Percentiles rank a stretch among this genome's conserved stretches.
Conservation (phyloP, 2,797 vertebrate species). For the Cercopithecus mitis region DNA sequence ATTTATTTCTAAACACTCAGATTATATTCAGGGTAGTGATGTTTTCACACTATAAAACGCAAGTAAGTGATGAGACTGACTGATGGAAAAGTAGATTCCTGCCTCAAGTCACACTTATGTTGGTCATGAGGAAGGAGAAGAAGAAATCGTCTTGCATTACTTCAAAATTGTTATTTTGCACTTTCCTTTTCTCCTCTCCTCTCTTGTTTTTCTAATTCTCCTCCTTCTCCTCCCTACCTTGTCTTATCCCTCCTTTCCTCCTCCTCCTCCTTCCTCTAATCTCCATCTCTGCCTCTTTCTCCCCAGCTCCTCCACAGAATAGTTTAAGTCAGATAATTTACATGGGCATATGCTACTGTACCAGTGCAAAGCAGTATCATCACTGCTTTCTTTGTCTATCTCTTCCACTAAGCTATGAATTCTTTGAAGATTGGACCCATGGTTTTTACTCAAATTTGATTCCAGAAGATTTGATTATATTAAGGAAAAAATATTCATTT, state of each 20-base stretch:
- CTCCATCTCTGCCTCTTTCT: too few species aligned
- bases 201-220: neutral
- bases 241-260: neutral
- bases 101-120: neutral
- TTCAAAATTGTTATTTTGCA: neutral
- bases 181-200: neutral
- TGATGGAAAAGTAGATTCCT: neutral
- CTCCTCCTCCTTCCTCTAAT: too few species aligned
- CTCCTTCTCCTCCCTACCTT: too few species aligned
- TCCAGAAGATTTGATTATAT: neutral
- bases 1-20: neutral
- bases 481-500: neutral
- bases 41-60: neutral
- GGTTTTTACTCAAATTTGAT: neutral
- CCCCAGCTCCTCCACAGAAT: rapidly evolving
- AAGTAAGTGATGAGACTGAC: neutral
- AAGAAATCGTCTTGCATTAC: neutral
- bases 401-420: neutral
- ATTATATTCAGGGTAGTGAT: neutral
- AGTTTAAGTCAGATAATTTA: neutral
- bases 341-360: neutral
- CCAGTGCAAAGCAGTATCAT: neutral
- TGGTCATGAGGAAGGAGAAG: neutral
- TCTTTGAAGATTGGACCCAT: neutral
- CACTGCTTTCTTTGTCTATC: neutral